A percentile compares a stretch with the other conserved stretches of the same genome.
Conservation (phyloP, 2,888 invertebrate species). For the Plemyria rubiginata region DNA sequence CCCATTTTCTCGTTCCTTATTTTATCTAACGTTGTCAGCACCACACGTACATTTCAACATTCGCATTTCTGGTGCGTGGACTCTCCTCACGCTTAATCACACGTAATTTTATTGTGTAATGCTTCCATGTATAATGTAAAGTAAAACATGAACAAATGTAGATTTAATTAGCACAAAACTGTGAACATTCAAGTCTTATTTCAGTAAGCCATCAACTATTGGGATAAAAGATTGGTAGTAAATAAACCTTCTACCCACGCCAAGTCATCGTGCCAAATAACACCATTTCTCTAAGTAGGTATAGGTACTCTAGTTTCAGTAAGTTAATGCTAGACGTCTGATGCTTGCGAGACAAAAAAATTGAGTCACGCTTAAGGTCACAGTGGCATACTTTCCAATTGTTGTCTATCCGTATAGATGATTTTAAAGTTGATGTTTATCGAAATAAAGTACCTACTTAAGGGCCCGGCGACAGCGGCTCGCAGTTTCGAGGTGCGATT, state of each 20-base stretch:
- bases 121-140: background rate
- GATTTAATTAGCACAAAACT: background rate
- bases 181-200: background rate
- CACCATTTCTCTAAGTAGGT: conserved; percentile 1
- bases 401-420: background rate
- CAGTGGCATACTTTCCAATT: conserved; percentile 22
- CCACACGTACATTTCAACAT: no score
- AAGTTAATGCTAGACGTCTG: conserved; percentile 1
- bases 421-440: background rate
- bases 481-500: no score
- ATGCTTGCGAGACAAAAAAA: conserved; percentile 21
- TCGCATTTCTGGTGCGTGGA: no score
- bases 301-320: conserved; percentile 7
- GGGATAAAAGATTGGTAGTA: background rate
- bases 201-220: background rate
- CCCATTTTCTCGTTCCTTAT: no score
- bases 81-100: no score
- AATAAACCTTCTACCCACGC: background rate
- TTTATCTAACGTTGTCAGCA: no score
- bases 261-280: conserved; percentile 6
- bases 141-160: background rate
- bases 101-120: no score
- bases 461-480: no score
- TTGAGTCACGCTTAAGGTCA: conserved; percentile 29
- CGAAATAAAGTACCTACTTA: background rate